Base-by-base conservation (phyloP, 2,888 invertebrate genomes). In the Orthonychiurus folsomi region DNA sequence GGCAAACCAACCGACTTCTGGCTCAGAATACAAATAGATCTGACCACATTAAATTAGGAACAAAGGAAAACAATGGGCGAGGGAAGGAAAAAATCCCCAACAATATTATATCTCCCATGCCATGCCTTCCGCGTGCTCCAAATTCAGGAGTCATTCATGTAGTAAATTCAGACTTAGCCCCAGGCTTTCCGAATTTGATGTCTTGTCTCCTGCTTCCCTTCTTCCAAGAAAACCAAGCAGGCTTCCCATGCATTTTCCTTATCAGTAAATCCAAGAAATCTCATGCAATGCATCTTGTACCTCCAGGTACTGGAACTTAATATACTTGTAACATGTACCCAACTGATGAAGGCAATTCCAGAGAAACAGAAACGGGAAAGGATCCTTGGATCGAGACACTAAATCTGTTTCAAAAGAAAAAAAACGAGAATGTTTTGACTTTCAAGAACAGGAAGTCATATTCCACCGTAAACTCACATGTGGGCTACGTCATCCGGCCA, bases 201-300 rank as follows among this genome's bases (percentile, higher is more conserved):
- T 21, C n/a, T 52, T 52, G n/a, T 52, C n/a, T 52, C 52, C n/a
- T 21, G 3, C n/a, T 20, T 52, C 52, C 52, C n/a, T 52, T 21
- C 52, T 20, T 20, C 9, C 23, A 52, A 9, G 48, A 47, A 12
- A 18, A 18, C 12, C 12, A 47, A 47, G 18, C 48, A 47, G 48
- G 48, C 18, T 47, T 52, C 52, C n/a, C 52, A 9, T 47, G 12
- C 18, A 12, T 20, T 52, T 37, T 37, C 15, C 37, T 37, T 37
- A 37, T 37, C 37, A 37, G 15, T 37, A 5, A 37, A 37, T 37
- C 37, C 37, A 15, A 37, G 37, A 37, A 37, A 37, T 15, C 37
- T 9, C 37, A 37, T 37, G 37, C 37, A 37, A 37, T 37, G 15
- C 37, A n/a, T n/a, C n/a, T n/a, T n/a, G n/a, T n/a, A n/a, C n/a